Conservation (phyloP, 2,797 vertebrate genomes). For the Cyprinodon diabolis region DNA sequence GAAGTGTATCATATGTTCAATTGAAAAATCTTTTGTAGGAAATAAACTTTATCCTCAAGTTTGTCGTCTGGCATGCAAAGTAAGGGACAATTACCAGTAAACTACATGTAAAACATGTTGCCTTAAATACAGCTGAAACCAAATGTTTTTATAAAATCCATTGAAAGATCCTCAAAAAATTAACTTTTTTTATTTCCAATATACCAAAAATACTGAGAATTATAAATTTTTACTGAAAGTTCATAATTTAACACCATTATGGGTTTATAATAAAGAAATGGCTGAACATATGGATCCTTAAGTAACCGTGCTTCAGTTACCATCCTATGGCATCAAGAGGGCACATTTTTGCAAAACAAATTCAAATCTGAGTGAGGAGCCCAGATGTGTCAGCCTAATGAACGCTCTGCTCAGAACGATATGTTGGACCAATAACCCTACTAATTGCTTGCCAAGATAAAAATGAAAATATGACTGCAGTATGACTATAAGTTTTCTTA, state of each 20-base stretch:
- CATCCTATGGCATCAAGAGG: background rate
- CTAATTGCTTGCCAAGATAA: background rate
- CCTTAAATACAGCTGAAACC: background rate
- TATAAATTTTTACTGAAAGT: background rate
- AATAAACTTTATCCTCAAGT: background rate
- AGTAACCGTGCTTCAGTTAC: background rate
- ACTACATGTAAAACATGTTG: too few relatives aligned
- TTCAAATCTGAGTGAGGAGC: background rate
- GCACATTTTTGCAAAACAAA: background rate
- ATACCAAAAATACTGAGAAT: background rate
- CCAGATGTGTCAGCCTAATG: background rate
- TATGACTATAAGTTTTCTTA: background rate
- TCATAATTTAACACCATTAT: background rate
- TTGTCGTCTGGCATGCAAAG: background rate
- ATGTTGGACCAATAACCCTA: background rate
- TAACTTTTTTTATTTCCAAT: background rate
- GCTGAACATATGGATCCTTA: background rate
- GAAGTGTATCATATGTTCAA: background rate
- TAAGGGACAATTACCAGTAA: background rate
- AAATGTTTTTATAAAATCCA: background rate
- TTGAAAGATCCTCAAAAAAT: background rate
- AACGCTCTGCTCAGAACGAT: background rate
- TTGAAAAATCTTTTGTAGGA: background rate
- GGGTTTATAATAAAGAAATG: background rate
- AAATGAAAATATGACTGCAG: constrained; percentile 1